Evolutionary conservation across 2,888 invertebrate genomes (phyloP).

Genomic region (Micoletzkya japonica): DNA sequence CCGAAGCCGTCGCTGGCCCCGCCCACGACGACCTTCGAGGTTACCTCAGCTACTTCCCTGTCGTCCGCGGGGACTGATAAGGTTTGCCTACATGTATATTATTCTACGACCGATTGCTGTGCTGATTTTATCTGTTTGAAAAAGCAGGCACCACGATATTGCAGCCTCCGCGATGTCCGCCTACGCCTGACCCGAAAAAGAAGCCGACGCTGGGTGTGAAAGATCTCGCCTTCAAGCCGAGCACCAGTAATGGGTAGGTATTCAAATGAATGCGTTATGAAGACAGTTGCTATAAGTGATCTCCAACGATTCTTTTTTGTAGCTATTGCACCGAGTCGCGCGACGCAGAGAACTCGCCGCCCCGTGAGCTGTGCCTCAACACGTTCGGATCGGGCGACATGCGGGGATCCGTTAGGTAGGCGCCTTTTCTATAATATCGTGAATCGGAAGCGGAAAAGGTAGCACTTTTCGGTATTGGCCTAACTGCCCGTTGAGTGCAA

Average conservation of each 20-base stretch:
- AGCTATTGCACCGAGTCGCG: conserved; percentile 9
- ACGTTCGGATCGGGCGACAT: conserved; percentile 16
- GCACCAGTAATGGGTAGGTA: conserved; percentile 13
- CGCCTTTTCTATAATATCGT: too few species aligned
- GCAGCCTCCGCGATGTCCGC: background rate
- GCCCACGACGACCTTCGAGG: conserved; percentile 6
- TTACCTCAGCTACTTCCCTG: background rate
- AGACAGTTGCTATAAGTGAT: background rate
- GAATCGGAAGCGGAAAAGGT: too few species aligned
- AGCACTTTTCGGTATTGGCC: too few species aligned
- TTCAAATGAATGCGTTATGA: background rate
- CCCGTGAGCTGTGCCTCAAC: conserved; percentile 22
- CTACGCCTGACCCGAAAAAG: conserved; percentile 20
- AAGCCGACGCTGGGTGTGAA: conserved; percentile 14
- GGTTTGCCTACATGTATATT: too few species aligned
- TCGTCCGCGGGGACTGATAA: too few species aligned
- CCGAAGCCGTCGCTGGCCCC: background rate
- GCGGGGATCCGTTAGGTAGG: conserved; percentile 20
- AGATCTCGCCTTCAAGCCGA: conserved; percentile 6
- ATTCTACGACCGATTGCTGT: too few species aligned
- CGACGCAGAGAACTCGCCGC: conserved; percentile 2
- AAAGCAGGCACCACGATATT: too few species aligned
- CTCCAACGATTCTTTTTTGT: background rate
- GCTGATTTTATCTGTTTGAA: too few species aligned
- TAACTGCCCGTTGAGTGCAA: too few species aligned